Conservation (phyloP, 1,140 invertebrate species). For the Procambarus virginalis region DNA sequence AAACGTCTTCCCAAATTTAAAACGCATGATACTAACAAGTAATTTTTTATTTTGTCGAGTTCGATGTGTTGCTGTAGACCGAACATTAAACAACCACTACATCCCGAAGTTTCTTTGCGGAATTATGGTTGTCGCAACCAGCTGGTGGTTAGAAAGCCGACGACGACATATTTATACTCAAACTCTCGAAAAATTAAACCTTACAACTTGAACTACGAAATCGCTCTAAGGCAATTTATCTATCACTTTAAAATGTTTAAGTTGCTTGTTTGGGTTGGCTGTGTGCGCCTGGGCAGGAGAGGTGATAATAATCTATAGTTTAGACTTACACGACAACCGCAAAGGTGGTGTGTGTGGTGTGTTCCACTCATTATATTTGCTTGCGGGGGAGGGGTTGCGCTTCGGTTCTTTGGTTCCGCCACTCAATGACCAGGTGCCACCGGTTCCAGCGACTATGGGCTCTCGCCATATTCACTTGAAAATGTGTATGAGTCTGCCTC, state of each 20-base stretch:
- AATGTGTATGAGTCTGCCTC: too few relatives aligned
- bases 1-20: slow-evolving; percentile 36
- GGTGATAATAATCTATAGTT: too few relatives aligned
- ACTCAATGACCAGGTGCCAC: too few relatives aligned
- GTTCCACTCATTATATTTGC: too few relatives aligned
- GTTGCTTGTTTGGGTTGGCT: neutral
- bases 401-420: too few relatives aligned
- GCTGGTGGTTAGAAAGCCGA: neutral
- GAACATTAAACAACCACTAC: neutral
- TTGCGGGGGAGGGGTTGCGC: too few relatives aligned
- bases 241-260: neutral
- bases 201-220: neutral
- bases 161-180: neutral
- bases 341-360: too few relatives aligned
- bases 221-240: neutral
- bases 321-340: too few relatives aligned
- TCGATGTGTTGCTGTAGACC: slow-evolving; percentile 21
- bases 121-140: neutral
- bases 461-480: too few relatives aligned
- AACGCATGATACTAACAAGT: slow-evolving; percentile 29
- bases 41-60: slow-evolving; percentile 12
- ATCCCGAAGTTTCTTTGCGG: neutral
- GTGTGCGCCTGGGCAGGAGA: too few relatives aligned
- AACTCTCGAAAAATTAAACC: neutral
- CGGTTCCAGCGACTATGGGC: too few relatives aligned